Evolutionary conservation across 2,888 invertebrate species (phyloP).

Genomic region (Cremastinae sp.): DNA sequence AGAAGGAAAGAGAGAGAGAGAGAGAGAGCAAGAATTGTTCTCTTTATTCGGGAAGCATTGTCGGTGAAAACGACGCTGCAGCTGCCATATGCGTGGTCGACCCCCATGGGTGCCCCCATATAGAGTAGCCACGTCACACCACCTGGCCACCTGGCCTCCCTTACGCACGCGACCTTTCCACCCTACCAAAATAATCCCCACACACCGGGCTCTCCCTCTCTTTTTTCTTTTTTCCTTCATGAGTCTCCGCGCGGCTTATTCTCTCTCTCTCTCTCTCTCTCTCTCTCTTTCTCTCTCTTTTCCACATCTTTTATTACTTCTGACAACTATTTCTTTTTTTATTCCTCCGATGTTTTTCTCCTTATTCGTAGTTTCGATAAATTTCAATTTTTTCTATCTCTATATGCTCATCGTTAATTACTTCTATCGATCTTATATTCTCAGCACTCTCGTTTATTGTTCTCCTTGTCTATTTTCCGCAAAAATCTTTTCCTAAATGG

Average conservation of each 20-base stretch:
- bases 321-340: too few species aligned
- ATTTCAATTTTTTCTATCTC: too few species aligned
- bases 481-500: too few species aligned
- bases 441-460: too few species aligned
- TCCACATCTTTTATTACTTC: too few species aligned
- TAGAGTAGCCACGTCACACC: conserved; percentile 77
- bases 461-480: too few species aligned
- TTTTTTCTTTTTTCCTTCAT: background rate
- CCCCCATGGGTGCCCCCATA: conserved; percentile 78
- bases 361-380: too few species aligned
- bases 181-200: conserved; percentile 53
- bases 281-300: conserved; percentile 16
- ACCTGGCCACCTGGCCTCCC: conserved; percentile 73
- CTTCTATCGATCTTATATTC: too few species aligned
- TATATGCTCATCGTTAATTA: too few species aligned
- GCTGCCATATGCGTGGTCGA: conserved; percentile 73
- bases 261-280: background rate
- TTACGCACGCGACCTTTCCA: conserved; percentile 56
- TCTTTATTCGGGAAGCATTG: conserved; percentile 71
- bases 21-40: background rate
- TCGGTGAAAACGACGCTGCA: conserved; percentile 70
- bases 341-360: too few species aligned
- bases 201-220: conserved; percentile 49
- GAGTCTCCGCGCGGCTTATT: too few species aligned
- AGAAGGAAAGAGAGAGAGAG: conserved; percentile 8